A percentile compares a stretch with the other conserved stretches of the same genome.
phyloP scores from a whole-genome alignment of 2,888 invertebrate species.

The Drosophila histrio region DNA sequence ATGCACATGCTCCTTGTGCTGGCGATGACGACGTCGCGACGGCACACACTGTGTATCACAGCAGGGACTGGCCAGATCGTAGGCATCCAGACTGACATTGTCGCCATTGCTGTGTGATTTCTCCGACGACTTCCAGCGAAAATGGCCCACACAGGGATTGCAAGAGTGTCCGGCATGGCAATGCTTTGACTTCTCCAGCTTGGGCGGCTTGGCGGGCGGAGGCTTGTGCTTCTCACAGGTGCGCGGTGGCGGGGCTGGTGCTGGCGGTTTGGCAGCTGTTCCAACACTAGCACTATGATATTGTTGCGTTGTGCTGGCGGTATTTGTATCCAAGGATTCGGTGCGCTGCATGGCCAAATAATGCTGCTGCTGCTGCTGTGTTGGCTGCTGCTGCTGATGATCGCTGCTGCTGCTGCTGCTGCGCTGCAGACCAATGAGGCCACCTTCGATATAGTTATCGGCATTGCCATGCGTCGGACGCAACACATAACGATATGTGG shows the following conservation, averaged over 20 bases:
- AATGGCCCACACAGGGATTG: slow-evolving; percentile 89
- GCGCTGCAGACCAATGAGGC: slow-evolving; percentile 84
- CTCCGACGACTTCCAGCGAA: slow-evolving; percentile 82
- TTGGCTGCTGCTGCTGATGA: slow-evolving; percentile 83
- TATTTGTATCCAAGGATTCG: slow-evolving; percentile 83
- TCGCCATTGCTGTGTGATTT: slow-evolving; percentile 85
- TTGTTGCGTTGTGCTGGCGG: slow-evolving; percentile 40
- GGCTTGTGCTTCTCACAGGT: slow-evolving; percentile 83
- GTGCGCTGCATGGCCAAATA: slow-evolving; percentile 89
- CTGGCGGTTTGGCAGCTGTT: slow-evolving; percentile 71
- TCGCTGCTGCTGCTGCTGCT: slow-evolving; percentile 85
- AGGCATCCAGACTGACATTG: slow-evolving; percentile 92
- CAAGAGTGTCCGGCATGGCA: slow-evolving; percentile 86
- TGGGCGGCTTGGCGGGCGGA: slow-evolving; percentile 70
- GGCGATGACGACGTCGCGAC: slow-evolving; percentile 85
- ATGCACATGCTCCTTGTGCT: slow-evolving; percentile 87
- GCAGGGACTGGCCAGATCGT: slow-evolving; percentile 93
- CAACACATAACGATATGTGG: slow-evolving; percentile 89
- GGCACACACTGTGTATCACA: slow-evolving; percentile 95
- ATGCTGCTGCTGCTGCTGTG: slow-evolving; percentile 33
- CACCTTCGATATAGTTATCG: slow-evolving; percentile 87
- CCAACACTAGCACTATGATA: slow-evolving; percentile 56
- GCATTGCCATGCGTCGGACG: slow-evolving; percentile 89
- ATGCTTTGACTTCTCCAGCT: slow-evolving; percentile 80
- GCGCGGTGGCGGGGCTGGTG: slow-evolving; percentile 80